Evolutionary conservation across 64 coral and sea anemone species (phyloP).

Genomic region (Porites lutea): DNA sequence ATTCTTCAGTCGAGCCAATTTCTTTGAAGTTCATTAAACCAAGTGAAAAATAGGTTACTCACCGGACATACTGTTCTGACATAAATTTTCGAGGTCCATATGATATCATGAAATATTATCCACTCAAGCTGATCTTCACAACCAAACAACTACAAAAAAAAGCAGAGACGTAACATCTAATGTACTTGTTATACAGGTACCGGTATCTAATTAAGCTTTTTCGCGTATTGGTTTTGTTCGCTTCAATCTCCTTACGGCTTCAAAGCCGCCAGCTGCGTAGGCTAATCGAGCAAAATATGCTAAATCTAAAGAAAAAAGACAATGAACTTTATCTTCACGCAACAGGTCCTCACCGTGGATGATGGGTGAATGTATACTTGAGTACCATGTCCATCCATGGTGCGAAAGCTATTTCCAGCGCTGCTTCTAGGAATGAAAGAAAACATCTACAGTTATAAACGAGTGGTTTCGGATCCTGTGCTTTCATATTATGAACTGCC

Average conservation of each 20-base stretch:
- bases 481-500: too few species aligned
- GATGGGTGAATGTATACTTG: conserved; percentile 91
- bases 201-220: too few species aligned
- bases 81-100: conserved; percentile 97
- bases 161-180: neutral
- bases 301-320: neutral
- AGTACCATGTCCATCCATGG: conserved; percentile 92
- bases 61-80: conserved; percentile 91
- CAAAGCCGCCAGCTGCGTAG: too few species aligned
- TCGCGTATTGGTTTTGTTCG: neutral
- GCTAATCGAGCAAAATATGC: neutral
- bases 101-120: conserved; percentile 94
- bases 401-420: conserved; percentile 80
- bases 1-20: too few species aligned
- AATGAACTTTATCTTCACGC: neutral
- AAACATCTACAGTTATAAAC: neutral
- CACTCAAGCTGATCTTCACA: conserved; percentile 87
- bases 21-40: neutral
- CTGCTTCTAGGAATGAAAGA: conserved; percentile 42
- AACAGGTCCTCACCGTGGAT: conserved; percentile 52
- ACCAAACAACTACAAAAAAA: conserved; percentile 83
- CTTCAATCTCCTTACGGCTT: neutral
- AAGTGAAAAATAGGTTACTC: neutral
- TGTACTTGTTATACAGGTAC: too few species aligned
- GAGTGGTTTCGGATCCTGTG: too few species aligned